Evolutionary conservation across 2,888 invertebrate genomes (phyloP).

Genomic region (Eupithecia tripunctaria): DNA sequence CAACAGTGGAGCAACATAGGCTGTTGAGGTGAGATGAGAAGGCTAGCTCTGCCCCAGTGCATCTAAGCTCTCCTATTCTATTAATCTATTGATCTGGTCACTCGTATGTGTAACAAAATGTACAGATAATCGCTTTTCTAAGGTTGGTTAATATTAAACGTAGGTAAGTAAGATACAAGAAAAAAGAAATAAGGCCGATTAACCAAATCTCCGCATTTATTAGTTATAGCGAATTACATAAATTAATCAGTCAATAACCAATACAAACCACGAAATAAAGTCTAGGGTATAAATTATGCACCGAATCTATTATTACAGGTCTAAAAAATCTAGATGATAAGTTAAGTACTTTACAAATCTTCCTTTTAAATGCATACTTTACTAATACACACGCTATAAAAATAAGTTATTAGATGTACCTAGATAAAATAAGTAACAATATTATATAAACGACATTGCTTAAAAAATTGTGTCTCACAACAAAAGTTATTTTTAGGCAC

Average conservation of each 20-base stretch:
- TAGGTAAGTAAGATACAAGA: too few species aligned
- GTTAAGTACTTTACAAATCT: not conserved
- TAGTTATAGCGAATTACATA: not conserved
- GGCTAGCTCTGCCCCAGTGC: too few species aligned
- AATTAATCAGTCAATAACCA: not conserved
- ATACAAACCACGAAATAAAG: not conserved
- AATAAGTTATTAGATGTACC: not conserved
- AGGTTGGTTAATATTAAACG: too few species aligned
- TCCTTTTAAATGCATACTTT: not conserved
- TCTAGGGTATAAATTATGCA: not conserved
- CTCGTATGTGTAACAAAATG: too few species aligned
- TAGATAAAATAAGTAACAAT: not conserved
- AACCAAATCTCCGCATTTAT: not conserved
- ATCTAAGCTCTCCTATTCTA: too few species aligned
- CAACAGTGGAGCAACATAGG: too few species aligned
- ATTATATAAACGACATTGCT: not conserved
- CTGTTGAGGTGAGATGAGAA: too few species aligned
- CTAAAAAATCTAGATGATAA: accelerated
- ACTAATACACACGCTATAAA: not conserved
- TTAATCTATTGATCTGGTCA: too few species aligned
- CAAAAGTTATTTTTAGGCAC: not conserved
- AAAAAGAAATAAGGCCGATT: not conserved
- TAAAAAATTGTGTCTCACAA: not conserved
- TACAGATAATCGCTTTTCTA: too few species aligned
- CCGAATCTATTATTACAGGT: too few species aligned